Evolutionary conservation across 1,140 invertebrate genomes (phyloP), one percentile per base, ranked within the genome.

Genomic region (Ooceraea biroi): DNA sequence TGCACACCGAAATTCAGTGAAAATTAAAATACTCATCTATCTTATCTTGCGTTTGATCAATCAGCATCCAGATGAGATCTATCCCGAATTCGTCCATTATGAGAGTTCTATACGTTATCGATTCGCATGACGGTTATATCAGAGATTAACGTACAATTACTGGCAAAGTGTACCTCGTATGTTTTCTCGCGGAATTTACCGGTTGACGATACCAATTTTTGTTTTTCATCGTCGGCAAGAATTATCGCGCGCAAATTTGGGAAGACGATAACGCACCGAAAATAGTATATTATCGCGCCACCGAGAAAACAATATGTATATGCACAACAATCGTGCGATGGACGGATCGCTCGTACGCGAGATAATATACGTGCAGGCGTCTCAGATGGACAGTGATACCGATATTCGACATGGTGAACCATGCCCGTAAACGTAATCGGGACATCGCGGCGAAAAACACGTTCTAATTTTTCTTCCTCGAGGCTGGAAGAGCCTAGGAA

Each of bases 271-370:
- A 69, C 52, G 17, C 22, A 44, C 7, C 19, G 48, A 44, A 57
- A 80, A 52, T 57, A 78, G 17, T 57, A 55, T 17, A 30, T 69
- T 77, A 69, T 57, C 63, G 19, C 22, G 14, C 11, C n/a, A n/a
- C 44, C 22, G 17, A 41, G 22, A 80, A 69, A 78, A 78, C 48
- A 69, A 58, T 71, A 30, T 68, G 30, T 25, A 19, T 12, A 11
- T 19, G 50, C 22, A 17, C 19, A 19, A 57, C 22, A 58, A 76
- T 36, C 11, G 17, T 5, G 17, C n/a, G 25, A 10, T 25, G 30
- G 22, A 60, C 14, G 14, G 46, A n/a, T n/a, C n/a, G n/a, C n/a
- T 12, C 22, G 22, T 27, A 27, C 11, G 25, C 25, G 12, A 22
- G 4, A 27, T 17, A 36, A 36, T 36, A 7, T 12, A 30, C 12